Evolutionary conservation across 2,888 invertebrate genomes (phyloP).

Genomic region (Ctena decussata): DNA sequence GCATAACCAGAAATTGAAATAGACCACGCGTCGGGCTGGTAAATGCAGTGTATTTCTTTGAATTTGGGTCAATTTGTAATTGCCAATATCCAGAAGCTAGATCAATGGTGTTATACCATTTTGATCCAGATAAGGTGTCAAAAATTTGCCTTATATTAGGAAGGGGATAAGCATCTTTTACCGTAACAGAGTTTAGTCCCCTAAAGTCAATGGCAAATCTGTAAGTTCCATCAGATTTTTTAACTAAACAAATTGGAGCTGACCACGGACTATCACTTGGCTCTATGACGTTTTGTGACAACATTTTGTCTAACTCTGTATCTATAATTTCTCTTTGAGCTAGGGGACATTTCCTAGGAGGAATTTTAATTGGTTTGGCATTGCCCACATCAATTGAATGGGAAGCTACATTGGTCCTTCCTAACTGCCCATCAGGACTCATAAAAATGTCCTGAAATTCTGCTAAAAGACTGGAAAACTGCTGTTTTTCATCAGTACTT

Average conservation of each 20-base stretch:
- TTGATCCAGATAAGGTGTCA: background rate
- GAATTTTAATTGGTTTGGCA: slow-evolving; percentile 35
- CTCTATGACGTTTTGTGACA: slow-evolving; percentile 28
- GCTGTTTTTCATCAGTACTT: background rate
- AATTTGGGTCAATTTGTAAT: background rate
- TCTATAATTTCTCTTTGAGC: slow-evolving; percentile 26
- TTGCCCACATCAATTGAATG: slow-evolving; percentile 30
- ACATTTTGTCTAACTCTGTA: slow-evolving; percentile 38
- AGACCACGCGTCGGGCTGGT: background rate
- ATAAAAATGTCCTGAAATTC: slow-evolving; percentile 37
- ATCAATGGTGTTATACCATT: slow-evolving; percentile 5
- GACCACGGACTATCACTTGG: slow-evolving; percentile 41
- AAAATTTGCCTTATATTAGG: slow-evolving; percentile 3
- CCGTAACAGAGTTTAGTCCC: slow-evolving; percentile 12
- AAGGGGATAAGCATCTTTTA: slow-evolving; percentile 13
- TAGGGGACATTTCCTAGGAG: slow-evolving; percentile 25
- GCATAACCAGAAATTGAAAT: background rate
- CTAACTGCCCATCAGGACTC: slow-evolving; percentile 27
- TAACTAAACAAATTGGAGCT: slow-evolving; percentile 19
- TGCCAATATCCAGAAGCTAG: background rate
- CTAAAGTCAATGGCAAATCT: slow-evolving; percentile 21
- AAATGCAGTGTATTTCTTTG: background rate
- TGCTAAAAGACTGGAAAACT: background rate
- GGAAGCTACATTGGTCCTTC: slow-evolving; percentile 8
- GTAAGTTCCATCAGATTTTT: slow-evolving; percentile 7